Percentiles rank a stretch among this genome's conserved stretches.
Conservation (phyloP, 2,113 vertebrate species). For the Glaucidium brasilianum region DNA sequence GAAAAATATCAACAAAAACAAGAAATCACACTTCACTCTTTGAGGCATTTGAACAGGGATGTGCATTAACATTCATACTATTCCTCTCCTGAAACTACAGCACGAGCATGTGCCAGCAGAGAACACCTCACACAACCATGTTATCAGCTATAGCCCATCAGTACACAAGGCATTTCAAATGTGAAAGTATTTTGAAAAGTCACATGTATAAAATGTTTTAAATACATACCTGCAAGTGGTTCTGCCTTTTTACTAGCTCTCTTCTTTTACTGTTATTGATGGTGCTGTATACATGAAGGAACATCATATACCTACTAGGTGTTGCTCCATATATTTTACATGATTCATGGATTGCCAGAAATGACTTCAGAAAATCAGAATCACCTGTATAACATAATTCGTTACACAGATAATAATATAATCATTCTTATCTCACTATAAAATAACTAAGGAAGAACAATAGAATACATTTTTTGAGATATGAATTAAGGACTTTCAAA, state of each 20-base stretch:
- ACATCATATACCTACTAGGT: constrained; percentile 90
- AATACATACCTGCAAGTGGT: constrained; percentile 88
- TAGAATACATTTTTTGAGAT: not conserved
- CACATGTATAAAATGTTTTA: not conserved
- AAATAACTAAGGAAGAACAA: not conserved
- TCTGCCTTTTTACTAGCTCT: constrained; percentile 88
- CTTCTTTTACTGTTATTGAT: constrained; percentile 86
- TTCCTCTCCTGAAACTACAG: not conserved
- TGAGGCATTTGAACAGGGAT: not conserved
- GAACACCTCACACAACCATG: not conserved
- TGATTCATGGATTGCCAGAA: constrained; percentile 90
- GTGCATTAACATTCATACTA: not conserved
- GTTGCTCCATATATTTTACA: constrained; percentile 88
- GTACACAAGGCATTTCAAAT: not conserved
- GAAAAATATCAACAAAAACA: not conserved
- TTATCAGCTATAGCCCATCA: not conserved
- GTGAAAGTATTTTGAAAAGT: not conserved
- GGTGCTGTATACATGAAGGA: constrained; percentile 83
- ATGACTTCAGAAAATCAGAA: constrained; percentile 84
- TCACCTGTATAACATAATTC: constrained; percentile 63
- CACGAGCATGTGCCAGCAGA: not conserved
- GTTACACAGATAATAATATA: not conserved
- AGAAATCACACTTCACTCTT: not conserved
- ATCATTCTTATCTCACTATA: not conserved
- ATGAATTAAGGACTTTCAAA: not conserved